Percentiles rank a stretch among this genome's conserved stretches.
Evolutionary conservation across 2,113 vertebrate genomes (phyloP).

Genomic region (Gallinago jamesoni): DNA sequence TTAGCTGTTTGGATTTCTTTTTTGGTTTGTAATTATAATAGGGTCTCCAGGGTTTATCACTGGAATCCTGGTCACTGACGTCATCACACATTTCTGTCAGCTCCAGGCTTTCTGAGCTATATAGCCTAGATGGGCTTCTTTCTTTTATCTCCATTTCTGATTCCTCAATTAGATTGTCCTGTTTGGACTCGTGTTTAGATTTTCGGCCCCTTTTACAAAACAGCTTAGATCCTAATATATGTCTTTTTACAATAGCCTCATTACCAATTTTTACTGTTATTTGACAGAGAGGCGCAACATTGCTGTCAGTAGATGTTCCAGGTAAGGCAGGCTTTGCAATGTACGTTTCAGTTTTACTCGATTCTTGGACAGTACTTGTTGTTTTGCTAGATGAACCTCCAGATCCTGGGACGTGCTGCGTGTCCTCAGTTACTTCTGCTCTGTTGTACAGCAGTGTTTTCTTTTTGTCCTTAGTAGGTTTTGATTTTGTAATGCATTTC

Average conservation of each 20-base stretch:
- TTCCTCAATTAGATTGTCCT: slow-evolving; percentile 56
- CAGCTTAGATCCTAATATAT: slow-evolving; percentile 91
- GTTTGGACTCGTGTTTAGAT: slow-evolving; percentile 70
- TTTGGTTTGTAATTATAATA: slow-evolving; percentile 98
- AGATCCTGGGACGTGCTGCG: slow-evolving; percentile 62
- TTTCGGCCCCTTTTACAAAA: slow-evolving; percentile 87
- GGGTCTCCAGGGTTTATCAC: slow-evolving; percentile 93
- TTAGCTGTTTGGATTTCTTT: slow-evolving; percentile 87
- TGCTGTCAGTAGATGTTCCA: slow-evolving; percentile 87
- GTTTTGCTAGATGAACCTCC: slow-evolving; percentile 67
- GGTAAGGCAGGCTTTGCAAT: slow-evolving; percentile 95
- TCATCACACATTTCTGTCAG: slow-evolving; percentile 85
- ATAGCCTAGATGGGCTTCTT: slow-evolving; percentile 72
- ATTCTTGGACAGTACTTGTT: slow-evolving; percentile 44
- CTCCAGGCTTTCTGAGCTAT: slow-evolving; percentile 77
- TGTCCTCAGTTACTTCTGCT: slow-evolving; percentile 79
- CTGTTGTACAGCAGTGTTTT: slow-evolving; percentile 69
- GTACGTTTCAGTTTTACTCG: slow-evolving; percentile 90
- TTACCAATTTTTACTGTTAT: slow-evolving; percentile 98
- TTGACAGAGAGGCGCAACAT: slow-evolving; percentile 90
- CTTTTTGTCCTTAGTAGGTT: slow-evolving; percentile 81
- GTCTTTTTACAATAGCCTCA: slow-evolving; percentile 92
- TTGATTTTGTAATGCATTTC: slow-evolving; percentile 58
- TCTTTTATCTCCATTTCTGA: slow-evolving; percentile 65
- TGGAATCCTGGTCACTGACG: slow-evolving; percentile 88